A percentile compares a stretch with the other conserved stretches of the same genome.
phyloP scores from a whole-genome alignment of 2,797 vertebrate species.

The Propithecus perrieri region DNA sequence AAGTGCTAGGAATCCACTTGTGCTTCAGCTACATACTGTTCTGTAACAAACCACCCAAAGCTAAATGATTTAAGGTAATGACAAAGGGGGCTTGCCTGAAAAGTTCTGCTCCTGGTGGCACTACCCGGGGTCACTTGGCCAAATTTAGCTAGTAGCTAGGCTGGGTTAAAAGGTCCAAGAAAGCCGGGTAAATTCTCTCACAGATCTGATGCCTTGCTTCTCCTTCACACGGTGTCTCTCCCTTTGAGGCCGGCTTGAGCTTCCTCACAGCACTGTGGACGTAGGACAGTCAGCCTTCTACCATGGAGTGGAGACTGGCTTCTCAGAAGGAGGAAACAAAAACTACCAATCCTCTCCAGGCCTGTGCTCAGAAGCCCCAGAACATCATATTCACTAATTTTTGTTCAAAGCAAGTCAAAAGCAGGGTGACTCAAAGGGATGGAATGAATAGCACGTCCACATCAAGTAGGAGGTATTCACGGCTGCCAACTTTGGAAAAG shows the following conservation, averaged over 20 bases:
- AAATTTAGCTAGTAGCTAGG: background rate
- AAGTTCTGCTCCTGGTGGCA: background rate
- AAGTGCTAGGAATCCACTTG: background rate
- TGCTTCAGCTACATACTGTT: background rate
- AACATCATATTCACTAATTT: background rate
- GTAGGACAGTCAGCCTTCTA: background rate
- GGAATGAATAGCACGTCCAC: accelerated
- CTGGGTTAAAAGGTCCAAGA: background rate
- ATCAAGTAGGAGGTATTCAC: background rate
- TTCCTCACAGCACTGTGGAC: background rate
- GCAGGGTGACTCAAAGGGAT: background rate
- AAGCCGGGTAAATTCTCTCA: background rate
- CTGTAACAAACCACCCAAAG: background rate
- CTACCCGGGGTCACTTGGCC: background rate
- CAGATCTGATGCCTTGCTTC: background rate
- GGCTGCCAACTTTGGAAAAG: background rate
- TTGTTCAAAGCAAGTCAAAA: background rate
- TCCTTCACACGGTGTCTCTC: background rate
- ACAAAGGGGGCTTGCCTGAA: background rate
- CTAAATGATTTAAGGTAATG: background rate
- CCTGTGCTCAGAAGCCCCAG: background rate
- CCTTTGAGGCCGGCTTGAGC: too few species aligned
- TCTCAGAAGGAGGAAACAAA: background rate
- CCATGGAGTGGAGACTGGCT: background rate
- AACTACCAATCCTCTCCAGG: background rate